Conservation (phyloP, 1,140 invertebrate genomes). For the Sitobion miscanthi region DNA sequence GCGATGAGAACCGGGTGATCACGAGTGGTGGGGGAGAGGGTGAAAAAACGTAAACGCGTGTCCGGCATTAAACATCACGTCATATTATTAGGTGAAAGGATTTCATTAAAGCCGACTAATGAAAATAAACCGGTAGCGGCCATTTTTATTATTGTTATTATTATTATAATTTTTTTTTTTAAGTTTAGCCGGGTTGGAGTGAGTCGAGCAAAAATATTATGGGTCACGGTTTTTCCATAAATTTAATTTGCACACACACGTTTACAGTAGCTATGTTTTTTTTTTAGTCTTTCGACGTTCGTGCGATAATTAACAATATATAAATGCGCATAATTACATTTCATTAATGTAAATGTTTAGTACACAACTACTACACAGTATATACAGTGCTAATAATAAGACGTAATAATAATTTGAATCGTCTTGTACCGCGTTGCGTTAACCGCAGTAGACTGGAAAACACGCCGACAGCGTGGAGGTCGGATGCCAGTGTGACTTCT, state of each 20-base stretch:
- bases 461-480: no score
- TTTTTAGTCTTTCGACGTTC: not conserved
- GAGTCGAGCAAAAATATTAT: not conserved
- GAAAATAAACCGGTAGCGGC: slow-evolving; percentile 32
- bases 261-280: not conserved
- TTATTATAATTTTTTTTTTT: not conserved
- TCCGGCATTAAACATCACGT: slow-evolving; percentile 50
- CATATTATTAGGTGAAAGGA: slow-evolving; percentile 49
- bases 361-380: not conserved
- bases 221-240: not conserved
- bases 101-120: slow-evolving; percentile 40
- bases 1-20: not conserved
- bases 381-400: not conserved
- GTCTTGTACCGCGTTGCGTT: not conserved
- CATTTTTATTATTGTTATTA: slow-evolving; percentile 31
- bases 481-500: not conserved
- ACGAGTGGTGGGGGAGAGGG: not conserved
- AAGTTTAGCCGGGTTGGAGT: not conserved
- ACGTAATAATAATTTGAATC: not conserved
- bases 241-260: not conserved
- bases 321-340: not conserved
- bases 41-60: slow-evolving; percentile 44
- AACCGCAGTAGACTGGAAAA: no score
- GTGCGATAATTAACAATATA: not conserved
- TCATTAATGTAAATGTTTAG: not conserved